Evolutionary conservation across 2,113 vertebrate species (phyloP), one percentile per base, ranked within the genome.

Genomic region (Ranitomeya variabilis): DNA sequence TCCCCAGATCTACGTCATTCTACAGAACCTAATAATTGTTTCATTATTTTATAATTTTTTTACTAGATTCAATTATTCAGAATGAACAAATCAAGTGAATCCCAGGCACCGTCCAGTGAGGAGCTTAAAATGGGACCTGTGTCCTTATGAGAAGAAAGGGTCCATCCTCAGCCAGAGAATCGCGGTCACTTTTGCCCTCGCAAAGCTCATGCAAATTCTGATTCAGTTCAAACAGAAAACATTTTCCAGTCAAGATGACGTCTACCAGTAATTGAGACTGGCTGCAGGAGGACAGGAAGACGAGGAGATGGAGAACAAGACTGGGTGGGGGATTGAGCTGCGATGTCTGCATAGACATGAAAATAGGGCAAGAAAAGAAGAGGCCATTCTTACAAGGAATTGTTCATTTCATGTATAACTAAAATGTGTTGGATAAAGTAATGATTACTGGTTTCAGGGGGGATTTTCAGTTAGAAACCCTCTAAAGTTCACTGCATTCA

Each of bases 131-230:
- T 23, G 16, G 77, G 77, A 78, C 45, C 51, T 54, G 52, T 55
- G 73, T 76, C 31, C 45, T 52, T 51, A 55, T 0, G 77, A 57
- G 52, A 79, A 79, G 77, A 57, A 54, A 79, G 71, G 77, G 77
- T 23, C 19, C 15, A 79, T 54, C n/a, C 52, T 23, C 51, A 54
- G 52, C 21, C 51, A 54, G 76, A n/a, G 76, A 21, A 23, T n/a
- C 7, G 19, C n/a, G 4, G 52, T 79, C 80, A 31, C 26, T 23
- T 82, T 82, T 45, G 10, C 19, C 80, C 59, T 81, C 80, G 19
- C 79, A 64, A 51, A 82, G 80, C 59, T 31, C 59, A 82, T 82
- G 59, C 57, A 82, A 64, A 82, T 82, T 79, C 77, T 55, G 73
- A 16, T 76, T 76, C 45, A 52, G 73, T 76, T 76, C 73, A 76